Conservation (phyloP, 1,140 invertebrate genomes). For the Chelonus insularis region DNA sequence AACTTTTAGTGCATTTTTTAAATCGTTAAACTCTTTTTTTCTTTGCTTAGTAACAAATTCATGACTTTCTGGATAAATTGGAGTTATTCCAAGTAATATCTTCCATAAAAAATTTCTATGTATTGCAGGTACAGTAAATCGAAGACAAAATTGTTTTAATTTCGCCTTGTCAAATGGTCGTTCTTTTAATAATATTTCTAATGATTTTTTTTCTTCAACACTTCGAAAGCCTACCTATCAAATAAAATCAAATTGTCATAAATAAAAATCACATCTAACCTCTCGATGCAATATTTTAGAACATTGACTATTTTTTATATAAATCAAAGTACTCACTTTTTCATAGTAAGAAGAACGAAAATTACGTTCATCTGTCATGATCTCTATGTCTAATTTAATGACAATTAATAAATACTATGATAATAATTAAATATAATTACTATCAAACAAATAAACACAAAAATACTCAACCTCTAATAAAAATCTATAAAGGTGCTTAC, state of each 20-base stretch:
- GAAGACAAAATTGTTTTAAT: slow-evolving; percentile 80
- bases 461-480: not conserved
- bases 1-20: slow-evolving; percentile 71
- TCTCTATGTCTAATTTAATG: slow-evolving; percentile 1
- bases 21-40: slow-evolving; percentile 73
- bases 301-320: not conserved
- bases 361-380: slow-evolving; percentile 74
- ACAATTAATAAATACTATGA: not conserved
- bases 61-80: slow-evolving; percentile 74
- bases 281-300: too few relatives aligned
- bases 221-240: slow-evolving; percentile 78
- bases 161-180: slow-evolving; percentile 80
- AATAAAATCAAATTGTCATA: slow-evolving; percentile 1
- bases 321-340: slow-evolving; percentile 60
- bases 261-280: too few relatives aligned
- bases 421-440: not conserved
- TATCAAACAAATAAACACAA: not conserved
- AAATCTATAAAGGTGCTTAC: not conserved
- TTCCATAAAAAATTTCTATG: slow-evolving; percentile 85
- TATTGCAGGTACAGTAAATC: slow-evolving; percentile 80
- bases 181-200: slow-evolving; percentile 90
- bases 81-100: slow-evolving; percentile 74
- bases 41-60: slow-evolving; percentile 74
- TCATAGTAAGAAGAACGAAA: slow-evolving; percentile 90
- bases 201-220: slow-evolving; percentile 89